phyloP scores from a whole-genome alignment of 2,888 invertebrate species.

The Scaptomyza polygonia region DNA sequence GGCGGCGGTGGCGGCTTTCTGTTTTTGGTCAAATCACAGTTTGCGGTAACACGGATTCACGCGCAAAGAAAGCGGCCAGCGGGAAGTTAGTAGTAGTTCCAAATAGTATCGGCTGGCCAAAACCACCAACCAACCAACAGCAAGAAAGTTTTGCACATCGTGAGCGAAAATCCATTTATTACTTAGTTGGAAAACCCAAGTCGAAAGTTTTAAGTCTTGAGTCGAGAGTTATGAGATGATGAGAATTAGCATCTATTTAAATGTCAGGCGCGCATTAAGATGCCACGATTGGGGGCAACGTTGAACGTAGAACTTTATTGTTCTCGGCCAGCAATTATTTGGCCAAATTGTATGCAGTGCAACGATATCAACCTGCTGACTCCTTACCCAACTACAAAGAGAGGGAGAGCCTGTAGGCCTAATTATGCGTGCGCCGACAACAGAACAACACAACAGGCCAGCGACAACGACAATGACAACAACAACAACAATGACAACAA shows the following conservation, averaged over 20 bases:
- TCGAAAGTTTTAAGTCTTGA: slow-evolving; percentile 16
- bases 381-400: slow-evolving; percentile 8
- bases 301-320: slow-evolving; percentile 56
- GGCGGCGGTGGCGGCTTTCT: slow-evolving; percentile 50
- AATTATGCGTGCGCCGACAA: slow-evolving; percentile 73
- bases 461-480: slow-evolving; percentile 27
- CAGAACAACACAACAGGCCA: slow-evolving; percentile 48
- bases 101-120: no score
- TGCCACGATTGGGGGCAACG: slow-evolving; percentile 69
- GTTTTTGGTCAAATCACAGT: slow-evolving; percentile 75
- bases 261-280: slow-evolving; percentile 71
- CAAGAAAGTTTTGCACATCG: slow-evolving; percentile 45
- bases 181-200: slow-evolving; percentile 19
- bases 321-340: slow-evolving; percentile 68
- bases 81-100: slow-evolving; percentile 67
- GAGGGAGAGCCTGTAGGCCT: slow-evolving; percentile 48
- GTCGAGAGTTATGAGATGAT: slow-evolving; percentile 66
- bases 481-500: slow-evolving; percentile 14
- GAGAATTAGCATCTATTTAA: slow-evolving; percentile 77
- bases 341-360: slow-evolving; percentile 47
- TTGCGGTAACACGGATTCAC: slow-evolving; percentile 78
- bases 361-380: slow-evolving; percentile 38
- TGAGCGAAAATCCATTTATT: slow-evolving; percentile 35
- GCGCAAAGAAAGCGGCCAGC: slow-evolving; percentile 75
- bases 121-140: slow-evolving; percentile 9